These are phyloP conservation scores for Drosophila mimica DNA, from an alignment of 2,888 invertebrate species.

Conservation along the genomic window DNA sequence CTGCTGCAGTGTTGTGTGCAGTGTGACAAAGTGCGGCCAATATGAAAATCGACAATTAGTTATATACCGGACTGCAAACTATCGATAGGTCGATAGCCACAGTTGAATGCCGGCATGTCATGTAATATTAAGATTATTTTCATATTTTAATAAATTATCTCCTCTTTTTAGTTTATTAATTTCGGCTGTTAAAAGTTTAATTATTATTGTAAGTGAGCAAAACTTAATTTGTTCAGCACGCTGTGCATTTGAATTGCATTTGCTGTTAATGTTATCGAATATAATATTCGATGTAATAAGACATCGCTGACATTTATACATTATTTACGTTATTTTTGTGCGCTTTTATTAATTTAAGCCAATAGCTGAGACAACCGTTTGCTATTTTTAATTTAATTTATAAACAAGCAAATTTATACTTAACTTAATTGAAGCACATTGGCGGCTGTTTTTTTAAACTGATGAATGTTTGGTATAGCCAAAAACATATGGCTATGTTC, in stretches of 20 bases:
- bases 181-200: neutral
- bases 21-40: slow-evolving; percentile 36
- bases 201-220: neutral
- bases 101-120: neutral
- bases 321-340: neutral
- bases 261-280: neutral
- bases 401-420: neutral
- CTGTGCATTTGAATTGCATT: neutral
- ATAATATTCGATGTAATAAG: neutral
- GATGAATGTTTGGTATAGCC: neutral
- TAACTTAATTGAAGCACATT: neutral
- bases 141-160: neutral
- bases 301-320: neutral
- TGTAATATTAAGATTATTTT: neutral
- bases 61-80: neutral
- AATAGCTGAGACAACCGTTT: neutral
- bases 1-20: slow-evolving; percentile 35
- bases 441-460: neutral
- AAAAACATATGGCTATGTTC: slow-evolving; percentile 12
- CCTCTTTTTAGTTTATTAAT: neutral
- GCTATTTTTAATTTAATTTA: neutral
- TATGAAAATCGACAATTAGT: neutral
- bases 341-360: neutral
- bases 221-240: neutral
- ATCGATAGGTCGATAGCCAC: neutral